Base-by-base conservation (phyloP, 2,888 invertebrate species). In the Helleia helle region DNA sequence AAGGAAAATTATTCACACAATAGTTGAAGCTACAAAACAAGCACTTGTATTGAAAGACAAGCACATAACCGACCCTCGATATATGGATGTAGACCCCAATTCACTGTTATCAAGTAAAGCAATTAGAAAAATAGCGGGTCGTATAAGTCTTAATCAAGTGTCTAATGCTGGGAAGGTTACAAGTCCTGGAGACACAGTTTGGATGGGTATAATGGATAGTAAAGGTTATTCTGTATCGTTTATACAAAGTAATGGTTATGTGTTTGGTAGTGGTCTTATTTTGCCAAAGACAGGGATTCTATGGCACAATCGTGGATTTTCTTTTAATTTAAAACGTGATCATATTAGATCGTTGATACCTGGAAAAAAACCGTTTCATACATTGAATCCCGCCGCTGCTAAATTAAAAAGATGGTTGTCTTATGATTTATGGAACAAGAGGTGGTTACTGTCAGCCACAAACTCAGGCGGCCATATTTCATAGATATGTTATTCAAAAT, bases 381-480 rank as follows among this genome's bases (percentile, higher is more conserved):
- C 83, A 2, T 57, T 81, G 18, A 83, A 73, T 39, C 71, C 77
- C n/a, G 74, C 80, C 34, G 79, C 71, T 13, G 81, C 77, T 13
- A 59, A 59, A 34, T 53, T 83, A n/a, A 12, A 56, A 64, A n/a
- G 81, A 81, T 55, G 77, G 80, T 8, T 63, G 83, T 24, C 34
- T 70, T 3, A 61, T 83, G 55, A 38, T 83, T 17, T 81, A 77
- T 46, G 83, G 83, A 1, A 77, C 79, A 7, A 62, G 67, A 46
- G 83, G 83, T 14, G 83, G 81, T 4, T 79, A 83, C 48, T 81
- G 79, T 0, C 83, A 83, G 42, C 56, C 79, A 3, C 83, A 83
- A 53, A 77, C 71, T 2, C 81, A 83, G 58, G 70, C 81, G 13
- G 71, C 75, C 0, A 62, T 83, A n/a, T 83, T 83, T 40, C 79